A percentile compares a stretch with the other conserved stretches of the same genome.
Evolutionary conservation across 2,888 invertebrate genomes (phyloP).

Genomic region (Bunonema sp.): DNA sequence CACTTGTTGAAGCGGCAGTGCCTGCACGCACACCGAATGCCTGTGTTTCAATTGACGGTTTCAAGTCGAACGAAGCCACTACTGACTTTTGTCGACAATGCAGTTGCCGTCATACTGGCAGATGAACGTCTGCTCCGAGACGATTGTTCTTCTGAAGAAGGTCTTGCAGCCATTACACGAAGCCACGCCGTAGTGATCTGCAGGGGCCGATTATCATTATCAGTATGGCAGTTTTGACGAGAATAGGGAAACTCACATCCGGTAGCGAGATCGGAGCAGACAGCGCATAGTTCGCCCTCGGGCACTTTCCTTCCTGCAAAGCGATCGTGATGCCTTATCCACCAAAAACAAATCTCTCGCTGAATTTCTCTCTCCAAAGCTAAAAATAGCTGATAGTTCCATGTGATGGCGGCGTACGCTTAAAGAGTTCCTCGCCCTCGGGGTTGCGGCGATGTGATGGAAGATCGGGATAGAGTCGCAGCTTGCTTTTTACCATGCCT

Average conservation of each 20-base stretch:
- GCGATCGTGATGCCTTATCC: background rate
- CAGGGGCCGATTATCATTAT: too few species aligned
- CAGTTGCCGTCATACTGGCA: conserved; percentile 43
- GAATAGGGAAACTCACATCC: conserved; percentile 23
- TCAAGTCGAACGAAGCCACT: background rate
- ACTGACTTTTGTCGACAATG: conserved; percentile 41
- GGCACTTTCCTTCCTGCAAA: conserved; percentile 27
- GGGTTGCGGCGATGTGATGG: conserved; percentile 1
- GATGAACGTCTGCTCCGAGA: conserved; percentile 41
- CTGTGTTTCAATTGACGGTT: conserved; percentile 7
- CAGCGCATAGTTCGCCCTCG: conserved; percentile 38
- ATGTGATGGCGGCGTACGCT: conserved; percentile 2
- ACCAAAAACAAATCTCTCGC: background rate
- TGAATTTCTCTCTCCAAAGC: background rate
- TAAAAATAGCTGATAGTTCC: too few species aligned
- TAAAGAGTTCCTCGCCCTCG: background rate
- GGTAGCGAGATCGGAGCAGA: conserved; percentile 40
- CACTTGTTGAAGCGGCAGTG: conserved; percentile 43
- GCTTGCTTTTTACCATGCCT: conserved; percentile 1
- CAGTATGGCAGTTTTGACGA: background rate
- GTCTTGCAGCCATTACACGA: conserved; percentile 43
- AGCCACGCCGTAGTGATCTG: conserved; percentile 35
- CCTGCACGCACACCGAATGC: conserved; percentile 38
- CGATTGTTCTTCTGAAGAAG: conserved; percentile 41
- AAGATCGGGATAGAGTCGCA: too few species aligned